Evolutionary conservation across 2,797 vertebrate genomes (phyloP).

Genomic region (Pipistrellus nathusii): DNA sequence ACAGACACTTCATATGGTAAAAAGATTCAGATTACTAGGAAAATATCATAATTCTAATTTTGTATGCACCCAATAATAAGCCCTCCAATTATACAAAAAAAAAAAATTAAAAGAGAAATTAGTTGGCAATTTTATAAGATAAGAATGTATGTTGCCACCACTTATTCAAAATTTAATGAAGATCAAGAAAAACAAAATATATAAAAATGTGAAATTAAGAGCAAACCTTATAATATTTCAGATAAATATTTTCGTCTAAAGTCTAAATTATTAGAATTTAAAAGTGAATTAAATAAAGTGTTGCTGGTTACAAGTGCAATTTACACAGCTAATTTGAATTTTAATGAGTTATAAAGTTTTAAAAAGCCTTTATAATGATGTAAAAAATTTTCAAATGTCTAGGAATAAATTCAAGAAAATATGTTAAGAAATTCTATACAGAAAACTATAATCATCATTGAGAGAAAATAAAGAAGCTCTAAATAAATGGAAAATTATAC

Average conservation of each 20-base stretch:
- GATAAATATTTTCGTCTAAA: not conserved
- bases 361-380: not conserved
- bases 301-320: not conserved
- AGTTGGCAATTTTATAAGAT: not conserved
- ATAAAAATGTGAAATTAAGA: not conserved
- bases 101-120: not conserved
- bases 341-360: not conserved
- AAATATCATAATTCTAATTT: not conserved
- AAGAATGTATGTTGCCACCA: not conserved
- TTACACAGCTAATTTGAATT: not conserved
- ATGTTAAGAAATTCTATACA: not conserved
- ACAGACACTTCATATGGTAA: not conserved
- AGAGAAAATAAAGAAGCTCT: not conserved
- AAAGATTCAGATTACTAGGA: not conserved
- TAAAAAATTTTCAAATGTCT: not conserved
- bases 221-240: not conserved
- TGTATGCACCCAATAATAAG: not conserved
- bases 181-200: not conserved
- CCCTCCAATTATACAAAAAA: not conserved
- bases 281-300: not conserved
- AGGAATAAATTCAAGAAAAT: not conserved
- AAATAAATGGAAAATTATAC: not conserved
- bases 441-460: not conserved
- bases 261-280: constrained; percentile 30
- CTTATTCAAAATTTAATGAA: not conserved